phyloP scores from a whole-genome alignment of 2,113 vertebrate species.

The Daphoenositta chrysoptera region DNA sequence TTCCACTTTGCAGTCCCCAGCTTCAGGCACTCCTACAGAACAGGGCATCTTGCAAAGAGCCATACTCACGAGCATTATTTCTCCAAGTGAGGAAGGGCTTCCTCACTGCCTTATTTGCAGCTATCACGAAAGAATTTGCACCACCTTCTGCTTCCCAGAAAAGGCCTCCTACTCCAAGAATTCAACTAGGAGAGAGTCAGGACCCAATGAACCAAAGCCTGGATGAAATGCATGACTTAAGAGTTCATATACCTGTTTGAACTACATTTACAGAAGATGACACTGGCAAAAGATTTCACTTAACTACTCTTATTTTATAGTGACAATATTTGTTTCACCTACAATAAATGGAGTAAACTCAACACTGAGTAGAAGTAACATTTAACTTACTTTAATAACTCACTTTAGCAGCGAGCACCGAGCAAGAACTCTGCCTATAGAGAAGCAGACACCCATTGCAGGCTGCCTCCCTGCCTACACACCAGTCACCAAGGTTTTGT shows the following conservation, averaged over 20 bases:
- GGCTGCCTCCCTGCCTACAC: neutral
- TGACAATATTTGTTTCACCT: neutral
- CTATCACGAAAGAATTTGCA: neutral
- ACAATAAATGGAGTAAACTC: neutral
- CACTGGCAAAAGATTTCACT: neutral
- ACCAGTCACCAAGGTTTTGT: neutral
- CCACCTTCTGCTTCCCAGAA: neutral
- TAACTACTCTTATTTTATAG: neutral
- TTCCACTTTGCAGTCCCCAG: neutral
- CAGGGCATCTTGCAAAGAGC: neutral
- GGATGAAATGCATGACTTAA: neutral
- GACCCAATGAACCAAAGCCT: neutral
- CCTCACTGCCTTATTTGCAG: neutral
- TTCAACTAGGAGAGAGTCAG: neutral
- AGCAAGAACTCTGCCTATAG: neutral
- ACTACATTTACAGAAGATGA: neutral
- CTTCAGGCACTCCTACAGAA: neutral
- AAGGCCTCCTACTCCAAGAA: neutral
- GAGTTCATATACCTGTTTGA: neutral
- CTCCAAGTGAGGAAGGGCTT: neutral
- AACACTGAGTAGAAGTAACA: neutral
- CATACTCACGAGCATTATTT: neutral
- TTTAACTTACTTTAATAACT: neutral
- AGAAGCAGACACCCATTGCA: neutral
- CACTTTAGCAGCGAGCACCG: neutral